phyloP scores from a whole-genome alignment of 2,113 vertebrate species.

The Natator depressus region DNA sequence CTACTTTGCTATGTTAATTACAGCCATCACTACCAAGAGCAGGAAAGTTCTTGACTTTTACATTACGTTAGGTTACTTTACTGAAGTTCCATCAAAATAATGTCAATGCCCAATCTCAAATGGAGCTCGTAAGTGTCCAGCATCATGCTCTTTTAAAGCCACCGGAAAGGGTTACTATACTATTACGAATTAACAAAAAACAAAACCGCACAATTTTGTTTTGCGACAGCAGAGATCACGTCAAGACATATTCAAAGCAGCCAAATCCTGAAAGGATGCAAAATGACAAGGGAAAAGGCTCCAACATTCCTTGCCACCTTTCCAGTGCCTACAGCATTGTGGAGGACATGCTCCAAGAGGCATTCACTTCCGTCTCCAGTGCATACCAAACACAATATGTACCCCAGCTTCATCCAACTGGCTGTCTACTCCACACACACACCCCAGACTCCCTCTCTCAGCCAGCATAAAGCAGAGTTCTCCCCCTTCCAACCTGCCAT shows the following conservation, averaged over 20 bases:
- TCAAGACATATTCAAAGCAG: background rate
- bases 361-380: rapidly evolving
- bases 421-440: background rate
- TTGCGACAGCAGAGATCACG: background rate
- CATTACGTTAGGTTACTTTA: background rate
- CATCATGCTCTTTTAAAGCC: rapidly evolving
- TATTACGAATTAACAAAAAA: background rate
- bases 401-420: background rate
- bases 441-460: background rate
- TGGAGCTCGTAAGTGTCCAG: rapidly evolving
- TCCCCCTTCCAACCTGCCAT: background rate
- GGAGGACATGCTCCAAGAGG: rapidly evolving
- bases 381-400: rapidly evolving
- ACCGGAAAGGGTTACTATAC: background rate
- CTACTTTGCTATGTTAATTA: background rate
- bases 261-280: background rate
- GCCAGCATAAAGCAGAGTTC: background rate
- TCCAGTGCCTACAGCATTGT: background rate
- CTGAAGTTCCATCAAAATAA: background rate
- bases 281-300: background rate
- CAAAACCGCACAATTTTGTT: background rate
- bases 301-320: background rate
- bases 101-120: background rate
- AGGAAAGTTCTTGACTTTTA: background rate
- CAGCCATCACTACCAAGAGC: background rate